Conservation (phyloP, 2,113 vertebrate genomes). For the Chrysochloris asiatica region DNA sequence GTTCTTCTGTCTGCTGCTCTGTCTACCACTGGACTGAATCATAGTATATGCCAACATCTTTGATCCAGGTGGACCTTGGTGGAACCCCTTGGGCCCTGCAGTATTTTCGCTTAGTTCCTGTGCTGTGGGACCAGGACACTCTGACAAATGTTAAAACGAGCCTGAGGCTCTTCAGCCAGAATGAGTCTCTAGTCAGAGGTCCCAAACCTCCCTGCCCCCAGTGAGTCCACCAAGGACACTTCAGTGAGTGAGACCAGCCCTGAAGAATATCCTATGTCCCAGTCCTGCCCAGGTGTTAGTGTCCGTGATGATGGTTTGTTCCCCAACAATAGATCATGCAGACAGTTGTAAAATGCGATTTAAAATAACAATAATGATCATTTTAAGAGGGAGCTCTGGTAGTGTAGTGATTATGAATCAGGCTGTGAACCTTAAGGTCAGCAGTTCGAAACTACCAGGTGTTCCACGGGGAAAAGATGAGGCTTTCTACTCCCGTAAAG, state of each 20-base stretch:
- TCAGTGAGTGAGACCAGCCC: neutral
- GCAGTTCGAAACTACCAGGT: too few species aligned
- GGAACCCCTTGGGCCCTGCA: neutral
- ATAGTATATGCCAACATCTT: neutral
- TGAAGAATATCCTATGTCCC: neutral
- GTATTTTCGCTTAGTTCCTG: neutral
- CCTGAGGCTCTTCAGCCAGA: fast-evolving
- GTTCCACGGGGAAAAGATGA: too few species aligned
- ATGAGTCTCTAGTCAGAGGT: neutral
- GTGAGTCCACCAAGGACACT: neutral
- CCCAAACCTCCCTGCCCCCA: neutral
- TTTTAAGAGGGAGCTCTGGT: too few species aligned
- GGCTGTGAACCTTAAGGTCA: too few species aligned
- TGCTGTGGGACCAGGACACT: neutral
- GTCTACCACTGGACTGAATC: neutral
- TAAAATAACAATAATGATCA: too few species aligned
- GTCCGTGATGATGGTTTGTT: constrained; percentile 46
- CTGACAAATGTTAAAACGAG: neutral
- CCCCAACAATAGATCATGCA: neutral
- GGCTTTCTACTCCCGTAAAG: too few species aligned
- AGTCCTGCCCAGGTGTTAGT: neutral
- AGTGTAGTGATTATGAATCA: too few species aligned
- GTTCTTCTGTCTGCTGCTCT: neutral
- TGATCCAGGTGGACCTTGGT: neutral
- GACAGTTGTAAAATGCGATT: too few species aligned